Evolutionary conservation across 2,888 invertebrate species (phyloP), one percentile per base, ranked within the genome.

Genomic region (Synanthedon myopaeformis): DNA sequence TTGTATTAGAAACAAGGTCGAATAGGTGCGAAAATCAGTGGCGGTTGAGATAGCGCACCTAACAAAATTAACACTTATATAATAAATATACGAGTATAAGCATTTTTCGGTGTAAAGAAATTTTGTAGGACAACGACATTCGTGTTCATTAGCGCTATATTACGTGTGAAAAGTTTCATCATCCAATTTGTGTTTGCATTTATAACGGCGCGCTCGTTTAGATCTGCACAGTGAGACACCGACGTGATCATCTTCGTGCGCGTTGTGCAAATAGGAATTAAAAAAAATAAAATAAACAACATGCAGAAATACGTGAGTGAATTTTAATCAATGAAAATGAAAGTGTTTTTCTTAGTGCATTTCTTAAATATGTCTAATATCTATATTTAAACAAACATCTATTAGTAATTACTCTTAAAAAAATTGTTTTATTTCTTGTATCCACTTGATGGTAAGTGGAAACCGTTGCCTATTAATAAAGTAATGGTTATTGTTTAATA

Each of bases 261-360:
- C 64, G n/a, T 60, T 61, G 58, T 59, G 53, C 56, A 57, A 59
- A 61, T 53, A 60, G 59, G 53, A 63, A 56, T 56, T 58, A 59
- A 53, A 57, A 61, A 57, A 57, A 52, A 17, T 17, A 17, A n/a
- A 5, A 23, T 23, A 23, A 56, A 58, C 64, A 76, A 72, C 67
- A 82, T 82, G 82, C 74, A 78, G 60, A 79, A 76, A 71, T 64
- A 75, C 68, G 82, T 82, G 61, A 78, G 82, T 79, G 53, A 17
- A 49, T 49, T 49, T 49, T 49, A 19, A 45, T 45, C n/a, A 3
- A 5, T 23, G 23, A 23, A 23, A 45, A 14, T n/a, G 28, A 35
- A 35, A 35, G 35, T 8, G 35, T 35, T 35, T 35, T 35, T 35
- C 35, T 23, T 23, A 23, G 23, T 1, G 23, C 23, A 35, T 35